Percentiles rank a stretch among this genome's conserved stretches.
Conservation (phyloP, 1,140 invertebrate genomes). For the Musca domestica region DNA sequence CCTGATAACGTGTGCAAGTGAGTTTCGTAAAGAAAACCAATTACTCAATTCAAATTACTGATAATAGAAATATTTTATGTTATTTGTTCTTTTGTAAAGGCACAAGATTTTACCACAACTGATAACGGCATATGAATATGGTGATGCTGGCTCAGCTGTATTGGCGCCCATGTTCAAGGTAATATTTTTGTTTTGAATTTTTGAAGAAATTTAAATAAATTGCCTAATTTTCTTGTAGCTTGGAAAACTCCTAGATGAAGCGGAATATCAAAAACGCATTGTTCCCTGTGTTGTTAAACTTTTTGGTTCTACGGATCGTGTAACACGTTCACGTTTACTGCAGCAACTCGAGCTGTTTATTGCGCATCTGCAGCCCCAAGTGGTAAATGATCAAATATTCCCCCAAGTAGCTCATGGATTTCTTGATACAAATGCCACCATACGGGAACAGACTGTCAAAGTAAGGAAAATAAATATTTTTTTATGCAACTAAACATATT, state of each 20-base stretch:
- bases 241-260: constrained; percentile 80
- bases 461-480: constrained; percentile 52
- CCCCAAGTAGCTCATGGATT: constrained; percentile 91
- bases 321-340: constrained; percentile 87
- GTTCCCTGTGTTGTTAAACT: constrained; percentile 97
- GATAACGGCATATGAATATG: constrained; percentile 91
- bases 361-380: constrained; percentile 67
- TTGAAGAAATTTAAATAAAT: neutral
- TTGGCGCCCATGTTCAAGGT: constrained; percentile 83
- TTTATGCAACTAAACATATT: neutral
- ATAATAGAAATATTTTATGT: constrained; percentile 17
- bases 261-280: constrained; percentile 94
- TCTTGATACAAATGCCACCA: constrained; percentile 92
- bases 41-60: neutral
- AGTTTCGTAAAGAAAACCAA: constrained; percentile 4
- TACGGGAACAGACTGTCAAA: constrained; percentile 97
- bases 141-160: constrained; percentile 86
- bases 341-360: constrained; percentile 87
- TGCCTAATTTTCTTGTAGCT: constrained; percentile 63
- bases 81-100: constrained; percentile 32
- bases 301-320: constrained; percentile 92
- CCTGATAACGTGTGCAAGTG: constrained; percentile 82
- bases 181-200: constrained; percentile 24
- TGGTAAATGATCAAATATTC: constrained; percentile 86
- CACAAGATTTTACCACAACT: constrained; percentile 95